A percentile compares a stretch with the other conserved stretches of the same genome.
These are phyloP conservation scores for Channallabes apus DNA, from an alignment of 2,797 vertebrate genomes.

Conservation along the genomic window DNA sequence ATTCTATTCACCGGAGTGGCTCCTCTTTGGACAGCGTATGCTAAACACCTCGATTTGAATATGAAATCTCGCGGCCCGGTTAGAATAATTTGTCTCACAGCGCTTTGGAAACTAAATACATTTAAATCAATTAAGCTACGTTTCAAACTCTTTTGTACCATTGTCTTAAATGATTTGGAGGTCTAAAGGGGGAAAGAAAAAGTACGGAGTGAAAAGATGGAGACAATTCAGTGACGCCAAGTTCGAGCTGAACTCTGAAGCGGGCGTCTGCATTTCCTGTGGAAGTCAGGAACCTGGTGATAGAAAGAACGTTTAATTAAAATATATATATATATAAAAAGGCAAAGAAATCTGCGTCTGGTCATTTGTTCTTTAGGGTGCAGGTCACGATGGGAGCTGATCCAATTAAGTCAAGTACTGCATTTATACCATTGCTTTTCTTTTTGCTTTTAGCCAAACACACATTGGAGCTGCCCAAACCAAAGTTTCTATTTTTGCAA, in stretches of 20 bases:
- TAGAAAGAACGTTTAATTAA: slow-evolving; percentile 49
- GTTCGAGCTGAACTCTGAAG: slow-evolving; percentile 55
- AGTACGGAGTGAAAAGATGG: slow-evolving; percentile 54
- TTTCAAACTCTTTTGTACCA: slow-evolving; percentile 62
- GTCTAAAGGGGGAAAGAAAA: slow-evolving; percentile 53
- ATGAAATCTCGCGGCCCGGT: slow-evolving; percentile 60
- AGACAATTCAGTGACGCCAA: slow-evolving; percentile 44
- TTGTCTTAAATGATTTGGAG: slow-evolving; percentile 64
- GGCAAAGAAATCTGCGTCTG: slow-evolving; percentile 6
- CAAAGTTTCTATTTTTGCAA: slow-evolving; percentile 2
- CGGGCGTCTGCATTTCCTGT: slow-evolving; percentile 40
- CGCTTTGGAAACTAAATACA: slow-evolving; percentile 68
- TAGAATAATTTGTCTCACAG: slow-evolving; percentile 64
- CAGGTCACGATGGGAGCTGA: slow-evolving; percentile 7
- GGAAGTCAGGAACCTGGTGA: slow-evolving; percentile 39
- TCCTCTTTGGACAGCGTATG: slow-evolving; percentile 19
- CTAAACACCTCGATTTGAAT: slow-evolving; percentile 40
- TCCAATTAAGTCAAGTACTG: neutral
- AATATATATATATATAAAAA: neutral
- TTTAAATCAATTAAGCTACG: slow-evolving; percentile 74
- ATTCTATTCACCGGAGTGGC: neutral
- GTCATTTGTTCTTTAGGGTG: slow-evolving; percentile 27
- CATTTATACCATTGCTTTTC: neutral
- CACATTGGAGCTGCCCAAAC: neutral
- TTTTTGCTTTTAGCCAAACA: neutral